Conservation (phyloP, 2,888 invertebrate species). For the Noctua janthina region DNA sequence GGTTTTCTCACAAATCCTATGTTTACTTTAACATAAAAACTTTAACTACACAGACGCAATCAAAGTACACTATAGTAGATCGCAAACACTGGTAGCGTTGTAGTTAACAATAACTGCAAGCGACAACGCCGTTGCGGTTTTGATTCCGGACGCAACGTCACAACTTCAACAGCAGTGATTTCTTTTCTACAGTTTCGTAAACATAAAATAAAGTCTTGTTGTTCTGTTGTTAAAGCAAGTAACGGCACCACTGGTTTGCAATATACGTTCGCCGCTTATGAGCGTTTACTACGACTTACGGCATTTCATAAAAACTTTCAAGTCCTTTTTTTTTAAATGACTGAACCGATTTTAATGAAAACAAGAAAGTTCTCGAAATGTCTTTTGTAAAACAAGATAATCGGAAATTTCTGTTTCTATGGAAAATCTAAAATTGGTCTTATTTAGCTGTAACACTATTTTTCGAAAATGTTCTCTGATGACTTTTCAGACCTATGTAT, state of each 20-base stretch:
- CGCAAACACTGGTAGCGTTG: background rate
- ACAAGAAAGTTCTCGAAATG: too few species aligned
- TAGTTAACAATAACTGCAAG: background rate
- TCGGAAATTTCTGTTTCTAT: too few species aligned
- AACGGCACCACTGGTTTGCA: background rate
- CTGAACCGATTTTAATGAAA: too few species aligned
- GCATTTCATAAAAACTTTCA: too few species aligned
- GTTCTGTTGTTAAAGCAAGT: background rate
- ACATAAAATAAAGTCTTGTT: background rate
- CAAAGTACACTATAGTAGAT: background rate
- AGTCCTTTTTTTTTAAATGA: too few species aligned
- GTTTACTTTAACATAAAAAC: background rate
- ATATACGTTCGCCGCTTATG: background rate
- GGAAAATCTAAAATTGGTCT: too few species aligned
- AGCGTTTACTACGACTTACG: too few species aligned
- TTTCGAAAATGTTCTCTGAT: too few species aligned
- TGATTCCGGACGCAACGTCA: background rate
- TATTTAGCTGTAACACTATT: too few species aligned
- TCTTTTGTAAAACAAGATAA: too few species aligned
- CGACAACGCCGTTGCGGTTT: background rate
- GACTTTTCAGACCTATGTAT: too few species aligned
- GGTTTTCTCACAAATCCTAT: background rate
- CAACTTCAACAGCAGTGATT: background rate
- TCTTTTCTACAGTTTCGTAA: background rate
- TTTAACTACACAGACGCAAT: slow-evolving; percentile 16